phyloP scores from a whole-genome alignment of 2,888 invertebrate species.

The Amphimallon solstitiale region DNA sequence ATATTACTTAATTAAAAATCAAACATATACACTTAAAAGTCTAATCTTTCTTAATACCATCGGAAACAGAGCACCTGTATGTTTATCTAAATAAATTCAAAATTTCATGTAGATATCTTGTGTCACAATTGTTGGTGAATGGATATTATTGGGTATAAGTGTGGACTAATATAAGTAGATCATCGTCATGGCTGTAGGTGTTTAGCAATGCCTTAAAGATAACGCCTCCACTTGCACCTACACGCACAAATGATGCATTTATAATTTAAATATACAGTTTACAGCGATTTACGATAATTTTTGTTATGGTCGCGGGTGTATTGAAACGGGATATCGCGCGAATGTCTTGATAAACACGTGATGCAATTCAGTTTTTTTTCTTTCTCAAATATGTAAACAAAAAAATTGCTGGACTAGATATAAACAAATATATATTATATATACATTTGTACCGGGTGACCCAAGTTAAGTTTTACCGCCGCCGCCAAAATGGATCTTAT shows the following conservation, averaged over 20 bases:
- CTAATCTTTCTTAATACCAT: no score
- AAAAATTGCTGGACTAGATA: not conserved
- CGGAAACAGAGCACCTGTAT: no score
- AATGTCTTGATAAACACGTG: not conserved
- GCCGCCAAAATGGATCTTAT: no score
- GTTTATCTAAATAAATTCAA: not conserved
- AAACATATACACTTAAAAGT: no score
- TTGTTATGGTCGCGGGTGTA: slow-evolving; percentile 12
- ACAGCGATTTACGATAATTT: slow-evolving; percentile 14
- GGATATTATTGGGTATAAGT: slow-evolving; percentile 10
- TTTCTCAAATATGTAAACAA: not conserved
- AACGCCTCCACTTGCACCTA: slow-evolving; percentile 5
- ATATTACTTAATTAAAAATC: no score
- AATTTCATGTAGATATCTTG: not conserved
- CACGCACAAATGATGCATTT: slow-evolving; percentile 2
- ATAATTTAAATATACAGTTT: slow-evolving; percentile 19
- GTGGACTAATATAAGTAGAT: not conserved
- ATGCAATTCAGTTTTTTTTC: not conserved
- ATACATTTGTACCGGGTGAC: no score
- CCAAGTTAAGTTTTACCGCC: no score
- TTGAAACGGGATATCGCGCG: slow-evolving; percentile 3
- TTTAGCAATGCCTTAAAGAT: slow-evolving; percentile 11
- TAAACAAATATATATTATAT: no score
- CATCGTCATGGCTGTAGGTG: slow-evolving; percentile 9
- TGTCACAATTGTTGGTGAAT: slow-evolving; percentile 12